Conservation (phyloP, 2,113 vertebrate genomes). For the Clarias batrachus region DNA sequence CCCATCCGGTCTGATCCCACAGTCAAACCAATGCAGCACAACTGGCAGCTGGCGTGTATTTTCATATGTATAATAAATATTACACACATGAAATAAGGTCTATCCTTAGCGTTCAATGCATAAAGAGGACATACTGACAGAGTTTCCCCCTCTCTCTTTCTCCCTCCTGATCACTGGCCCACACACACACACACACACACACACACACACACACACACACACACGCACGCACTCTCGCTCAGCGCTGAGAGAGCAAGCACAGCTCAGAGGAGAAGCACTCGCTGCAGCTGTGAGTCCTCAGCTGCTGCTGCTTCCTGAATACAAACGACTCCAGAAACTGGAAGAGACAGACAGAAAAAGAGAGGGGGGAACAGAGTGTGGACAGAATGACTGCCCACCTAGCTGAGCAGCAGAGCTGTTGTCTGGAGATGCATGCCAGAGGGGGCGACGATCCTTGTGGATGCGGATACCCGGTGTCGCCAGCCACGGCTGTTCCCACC, state of each 20-base stretch:
- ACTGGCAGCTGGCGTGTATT: too few relatives aligned
- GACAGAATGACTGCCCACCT: slow-evolving; percentile 79
- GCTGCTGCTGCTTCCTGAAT: slow-evolving; percentile 43
- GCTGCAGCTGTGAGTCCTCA: slow-evolving; percentile 47
- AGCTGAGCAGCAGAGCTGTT: slow-evolving; percentile 76
- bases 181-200: slow-evolving; percentile 30
- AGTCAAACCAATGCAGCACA: too few relatives aligned
- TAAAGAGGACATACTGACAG: slow-evolving; percentile 76
- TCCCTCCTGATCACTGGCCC: slow-evolving; percentile 36
- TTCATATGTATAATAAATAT: too few relatives aligned
- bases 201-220: slow-evolving; percentile 39
- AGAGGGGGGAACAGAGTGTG: slow-evolving; percentile 4
- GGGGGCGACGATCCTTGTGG: slow-evolving; percentile 71
- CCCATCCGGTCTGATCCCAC: too few relatives aligned
- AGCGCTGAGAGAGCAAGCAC: slow-evolving; percentile 41
- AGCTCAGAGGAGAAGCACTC: slow-evolving; percentile 46
- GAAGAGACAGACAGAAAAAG: slow-evolving; percentile 7
- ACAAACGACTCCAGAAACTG: slow-evolving; percentile 37
- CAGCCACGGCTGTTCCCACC: slow-evolving; percentile 52
- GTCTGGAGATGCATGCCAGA: slow-evolving; percentile 67
- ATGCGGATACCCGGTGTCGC: slow-evolving; percentile 65
- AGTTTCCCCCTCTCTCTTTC: slow-evolving; percentile 55
- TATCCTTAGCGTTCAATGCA: too few relatives aligned
- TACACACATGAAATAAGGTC: neutral
- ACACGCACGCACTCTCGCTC: slow-evolving; percentile 25